These are phyloP conservation scores for Florisuga fusca DNA, from an alignment of 2,797 vertebrate species.

Conservation along the genomic window DNA sequence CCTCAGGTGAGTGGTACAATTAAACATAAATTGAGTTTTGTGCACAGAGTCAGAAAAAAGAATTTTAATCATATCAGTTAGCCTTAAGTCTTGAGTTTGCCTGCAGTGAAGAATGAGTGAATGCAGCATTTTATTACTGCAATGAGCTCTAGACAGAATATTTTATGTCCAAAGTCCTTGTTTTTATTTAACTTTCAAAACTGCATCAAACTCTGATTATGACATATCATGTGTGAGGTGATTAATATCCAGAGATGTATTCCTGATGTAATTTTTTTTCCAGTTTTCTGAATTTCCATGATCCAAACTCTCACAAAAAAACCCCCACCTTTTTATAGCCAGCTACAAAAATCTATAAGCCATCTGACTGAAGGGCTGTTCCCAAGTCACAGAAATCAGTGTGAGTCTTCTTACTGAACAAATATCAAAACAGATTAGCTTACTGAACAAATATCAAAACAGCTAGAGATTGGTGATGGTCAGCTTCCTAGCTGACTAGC, in stretches of 20 bases:
- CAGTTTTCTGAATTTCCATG: background rate
- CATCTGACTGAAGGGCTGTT: background rate
- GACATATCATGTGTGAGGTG: background rate
- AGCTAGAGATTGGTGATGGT: background rate
- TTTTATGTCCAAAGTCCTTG: background rate
- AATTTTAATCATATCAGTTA: background rate
- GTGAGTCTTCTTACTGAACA: background rate
- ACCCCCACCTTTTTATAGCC: rapidly evolving
- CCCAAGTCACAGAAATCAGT: background rate
- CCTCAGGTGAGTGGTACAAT: background rate
- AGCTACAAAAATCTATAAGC: background rate
- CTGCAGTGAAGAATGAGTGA: background rate
- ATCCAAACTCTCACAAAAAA: background rate
- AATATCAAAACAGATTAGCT: background rate
- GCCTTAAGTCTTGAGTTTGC: background rate
- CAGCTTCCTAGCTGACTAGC: background rate
- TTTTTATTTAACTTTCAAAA: background rate
- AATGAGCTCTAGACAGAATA: background rate
- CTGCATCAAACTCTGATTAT: background rate
- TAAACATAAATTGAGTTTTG: background rate
- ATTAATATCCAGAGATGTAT: background rate
- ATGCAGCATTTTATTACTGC: background rate
- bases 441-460: background rate
- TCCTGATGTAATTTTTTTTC: rapidly evolving
- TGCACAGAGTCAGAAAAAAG: background rate